These are phyloP conservation scores for Rhopalosiphum padi DNA, from an alignment of 1,140 invertebrate species.

Conservation along the genomic window DNA sequence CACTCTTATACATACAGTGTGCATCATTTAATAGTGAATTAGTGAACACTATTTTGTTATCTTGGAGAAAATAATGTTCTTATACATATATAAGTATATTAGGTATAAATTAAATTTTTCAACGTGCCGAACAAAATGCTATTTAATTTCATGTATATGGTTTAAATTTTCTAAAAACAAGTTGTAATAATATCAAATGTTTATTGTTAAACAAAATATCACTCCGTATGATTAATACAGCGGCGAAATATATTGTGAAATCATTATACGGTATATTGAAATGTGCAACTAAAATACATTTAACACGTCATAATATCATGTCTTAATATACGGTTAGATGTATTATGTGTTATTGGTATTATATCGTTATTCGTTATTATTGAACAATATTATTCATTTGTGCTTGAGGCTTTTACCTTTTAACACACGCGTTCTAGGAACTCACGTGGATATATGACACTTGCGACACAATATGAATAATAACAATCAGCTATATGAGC, in stretches of 20 bases:
- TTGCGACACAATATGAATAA: slow-evolving; percentile 2
- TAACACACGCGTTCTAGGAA: neutral
- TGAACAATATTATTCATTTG: neutral
- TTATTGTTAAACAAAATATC: neutral
- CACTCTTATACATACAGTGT: neutral
- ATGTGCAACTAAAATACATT: neutral
- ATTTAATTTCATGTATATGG: neutral
- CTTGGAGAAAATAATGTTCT: neutral
- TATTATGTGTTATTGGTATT: neutral
- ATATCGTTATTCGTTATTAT: neutral
- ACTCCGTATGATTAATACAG: neutral
- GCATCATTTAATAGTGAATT: neutral
- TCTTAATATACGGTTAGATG: neutral
- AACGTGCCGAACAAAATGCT: neutral
- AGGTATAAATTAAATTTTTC: neutral
- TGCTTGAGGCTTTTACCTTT: neutral
- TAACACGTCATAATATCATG: neutral
- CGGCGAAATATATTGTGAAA: neutral
- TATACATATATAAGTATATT: neutral
- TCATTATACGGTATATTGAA: neutral
- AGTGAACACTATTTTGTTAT: neutral
- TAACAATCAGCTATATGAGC: neutral
- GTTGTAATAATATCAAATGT: neutral
- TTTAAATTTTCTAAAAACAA: neutral
- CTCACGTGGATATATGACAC: neutral